Base-by-base conservation (phyloP, 1,140 invertebrate genomes). In the Lepidurus couesii region DNA sequence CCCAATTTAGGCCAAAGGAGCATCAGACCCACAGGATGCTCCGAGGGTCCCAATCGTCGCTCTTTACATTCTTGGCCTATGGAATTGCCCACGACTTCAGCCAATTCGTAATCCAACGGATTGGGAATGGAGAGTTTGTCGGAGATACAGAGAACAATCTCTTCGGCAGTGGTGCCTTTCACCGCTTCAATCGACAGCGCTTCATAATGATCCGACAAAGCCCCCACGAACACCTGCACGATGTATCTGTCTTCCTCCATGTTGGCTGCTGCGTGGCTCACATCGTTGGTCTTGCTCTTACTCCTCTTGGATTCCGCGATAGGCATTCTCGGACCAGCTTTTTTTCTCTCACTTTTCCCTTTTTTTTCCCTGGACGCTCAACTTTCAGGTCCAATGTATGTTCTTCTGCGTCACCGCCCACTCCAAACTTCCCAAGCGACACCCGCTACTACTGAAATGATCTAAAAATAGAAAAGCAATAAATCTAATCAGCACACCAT, bases 11-110 rank as follows among this genome's bases (percentile, higher is more conserved):
- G 95, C 96, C 96, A 98, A 9, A 98, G 87, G 81, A 95, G 87
- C 91, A 97, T 96, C 43, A 98, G 89, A 34, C 93, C 92, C 9
- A 97, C 95, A 1, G 96, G 96, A 82, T 92, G 95, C 84, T 98
- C 96, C 42, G 89, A 87, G 47, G 91, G 88, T 73, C 92, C 93
- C 21, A 98, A 88, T 82, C 95, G 87, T 79, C 96, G 86, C 86
- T 98, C 96, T 84, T 98, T 97, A 84, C 95, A 97, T 84, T 96
- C 93, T 82, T 93, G 91, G 16, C 92, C 91, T 78, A 91, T 88
- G 82, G 91, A 91, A 85, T 93, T 92, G 78, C 92, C 92, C 78
- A 91, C 88, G 16, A 97, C 95, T 87, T 98, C 96, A 43, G 95
- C 94, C 83, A 98, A 86, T 86, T 97, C 95, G 86, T 93, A 97